Base-by-base conservation (phyloP, 2,797 vertebrate species). In the Lagodon rhomboides region DNA sequence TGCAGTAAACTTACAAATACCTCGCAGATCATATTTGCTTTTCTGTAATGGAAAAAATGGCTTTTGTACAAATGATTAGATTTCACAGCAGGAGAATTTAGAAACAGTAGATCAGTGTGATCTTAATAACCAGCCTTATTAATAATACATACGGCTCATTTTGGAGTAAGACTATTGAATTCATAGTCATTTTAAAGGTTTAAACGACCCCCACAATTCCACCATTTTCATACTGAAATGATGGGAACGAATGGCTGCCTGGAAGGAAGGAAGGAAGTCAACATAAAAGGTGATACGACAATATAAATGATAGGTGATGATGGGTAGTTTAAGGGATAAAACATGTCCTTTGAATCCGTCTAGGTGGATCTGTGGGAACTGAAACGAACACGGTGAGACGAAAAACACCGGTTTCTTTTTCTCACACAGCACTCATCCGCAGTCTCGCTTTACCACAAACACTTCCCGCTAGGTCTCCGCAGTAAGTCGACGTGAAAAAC, bases 361-460 rank as follows among this genome's bases (percentile, higher is more conserved):
- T 1, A 53, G 63, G 59, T 73, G 51, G 71, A 65, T 68, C 41
- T 41, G 15, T 71, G 84, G 62, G 61, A 86, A 71, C 78, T 49
- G 41, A 73, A 61, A 71, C 3, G 41, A 77, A 72, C 61, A 12
- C 63, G 61, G 66, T 12, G 62, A 84, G 77, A 84, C 6, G n/a
- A 84, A 85, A 90, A 85, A 80, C 63, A 79, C 69, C 80, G 6
- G 64, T 63, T 30, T 73, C 65, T 63, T 38, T 38, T 59, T 88
- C 90, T 90, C 90, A 88, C 85, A 50, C 87, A 75, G 89, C 79
- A 50, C 79, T 85, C 34, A 41, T 68, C 77, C 41, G 1, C 81
- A 78, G 73, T 91, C 77, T 93, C 87, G 80, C 64, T 64, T 92
- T 89, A 91, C 81, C 80, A 78, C 53, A 91, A 93, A 92, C 85